These are phyloP conservation scores for Pharmacophagus antenor DNA, from an alignment of 2,888 invertebrate genomes.

Conservation along the genomic window DNA sequence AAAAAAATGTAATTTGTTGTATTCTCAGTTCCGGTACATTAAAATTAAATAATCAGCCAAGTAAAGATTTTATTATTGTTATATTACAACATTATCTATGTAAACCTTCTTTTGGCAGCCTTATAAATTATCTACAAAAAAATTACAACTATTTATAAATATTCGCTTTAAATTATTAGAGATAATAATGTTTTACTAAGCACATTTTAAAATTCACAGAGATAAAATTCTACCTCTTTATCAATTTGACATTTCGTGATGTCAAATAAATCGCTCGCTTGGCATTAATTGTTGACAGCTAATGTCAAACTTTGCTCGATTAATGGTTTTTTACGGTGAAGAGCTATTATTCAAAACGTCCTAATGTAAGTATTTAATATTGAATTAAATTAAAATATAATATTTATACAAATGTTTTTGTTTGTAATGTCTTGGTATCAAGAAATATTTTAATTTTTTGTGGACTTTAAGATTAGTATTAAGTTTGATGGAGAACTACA, in stretches of 20 bases:
- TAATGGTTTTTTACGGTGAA: conserved; percentile 17
- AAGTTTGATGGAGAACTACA: no score
- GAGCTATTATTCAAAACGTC: conserved; percentile 16
- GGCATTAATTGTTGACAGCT: conserved; percentile 29
- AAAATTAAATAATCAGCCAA: no score
- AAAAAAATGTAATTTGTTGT: no score
- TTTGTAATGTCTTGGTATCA: not conserved
- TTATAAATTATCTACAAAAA: not conserved
- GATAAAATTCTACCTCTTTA: conserved; percentile 26
- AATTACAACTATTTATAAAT: not conserved
- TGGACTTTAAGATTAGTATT: not conserved
- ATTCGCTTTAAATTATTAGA: not conserved
- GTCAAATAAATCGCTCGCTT: conserved; percentile 27
- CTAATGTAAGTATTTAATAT: conserved; percentile 6
- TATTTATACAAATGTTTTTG: conserved; percentile 5
- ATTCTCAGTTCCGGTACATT: no score
- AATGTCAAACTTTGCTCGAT: conserved; percentile 23
- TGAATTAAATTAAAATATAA: conserved; percentile 2
- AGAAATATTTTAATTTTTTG: not conserved
- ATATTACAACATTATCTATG: no score
- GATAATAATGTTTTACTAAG: conserved; percentile 5
- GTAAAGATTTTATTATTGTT: no score
- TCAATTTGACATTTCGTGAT: conserved; percentile 27
- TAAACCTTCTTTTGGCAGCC: not conserved
- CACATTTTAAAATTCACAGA: conserved; percentile 11